Base-by-base conservation (phyloP, 2,797 vertebrate genomes). In the Echeneis naucrates region DNA sequence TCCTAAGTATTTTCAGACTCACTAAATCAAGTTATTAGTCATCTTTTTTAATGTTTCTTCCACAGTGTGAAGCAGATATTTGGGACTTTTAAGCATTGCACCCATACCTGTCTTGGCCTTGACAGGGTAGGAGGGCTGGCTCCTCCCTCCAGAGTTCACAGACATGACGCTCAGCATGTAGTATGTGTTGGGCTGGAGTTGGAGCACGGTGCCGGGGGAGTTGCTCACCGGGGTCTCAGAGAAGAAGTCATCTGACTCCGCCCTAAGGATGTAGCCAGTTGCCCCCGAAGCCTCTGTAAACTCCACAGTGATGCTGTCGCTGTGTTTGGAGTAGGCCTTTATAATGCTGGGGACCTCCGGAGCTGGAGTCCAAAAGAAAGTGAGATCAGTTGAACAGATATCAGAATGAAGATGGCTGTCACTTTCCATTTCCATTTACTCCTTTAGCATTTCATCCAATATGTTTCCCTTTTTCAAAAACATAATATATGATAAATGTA, bases 241-340 rank as follows among this genome's bases (percentile, higher is more conserved):
- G 70, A 96, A 94, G 82, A 95, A 95, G 32, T 93, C 87, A 17
- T 88, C 79, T 0, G 80, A 85, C 86, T 93, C 82, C 0, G 91
- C 91, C 26, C 95, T 93, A 65, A 99, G 88, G 69, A 97, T 87
- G 68, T 98, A 99, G 81, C 92, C 42, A 58, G 90, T 95, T 45
- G 97, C 97, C 42, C 96, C 97, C 1, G 91, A 65, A 67, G 96
- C 94, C 0, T 89, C 75, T 10, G 77, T 86, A 92, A 98, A 98
- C 84, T 97, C 95, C 84, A 97, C 96, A 2, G 95, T 98, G 91
- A 98, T 95, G 79, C 97, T 97, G 88, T 91, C 88, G 78, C 97
- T 97, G 52, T 94, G 75, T 87, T 98, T 98, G 68, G 97, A 98
- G 89, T 97, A 97, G 55, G 94, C 95, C 81, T 94, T 87, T 9